phyloP scores from a whole-genome alignment of 2,113 vertebrate species.

The Orthonyx spaldingii region DNA sequence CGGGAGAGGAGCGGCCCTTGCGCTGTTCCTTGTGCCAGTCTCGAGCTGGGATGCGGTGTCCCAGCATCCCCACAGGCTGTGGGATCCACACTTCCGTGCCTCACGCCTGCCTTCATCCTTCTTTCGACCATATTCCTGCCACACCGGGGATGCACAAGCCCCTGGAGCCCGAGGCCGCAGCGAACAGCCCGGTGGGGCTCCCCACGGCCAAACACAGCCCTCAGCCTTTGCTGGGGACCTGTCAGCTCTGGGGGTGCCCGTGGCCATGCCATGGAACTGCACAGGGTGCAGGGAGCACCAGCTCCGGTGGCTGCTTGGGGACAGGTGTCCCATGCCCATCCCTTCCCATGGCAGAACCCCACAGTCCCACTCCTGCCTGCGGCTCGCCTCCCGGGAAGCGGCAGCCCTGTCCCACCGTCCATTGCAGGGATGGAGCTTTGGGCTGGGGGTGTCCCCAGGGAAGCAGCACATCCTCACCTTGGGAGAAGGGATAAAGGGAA shows the following conservation, averaged over 20 bases:
- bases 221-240: background rate
- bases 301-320: background rate
- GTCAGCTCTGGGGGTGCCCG: background rate
- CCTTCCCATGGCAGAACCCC: background rate
- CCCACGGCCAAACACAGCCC: fast-evolving
- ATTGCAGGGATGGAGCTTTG: background rate
- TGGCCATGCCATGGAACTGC: fast-evolving
- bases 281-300: background rate
- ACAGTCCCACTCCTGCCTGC: fast-evolving
- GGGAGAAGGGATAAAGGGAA: background rate
- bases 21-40: fast-evolving
- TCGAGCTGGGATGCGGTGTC: background rate
- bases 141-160: background rate
- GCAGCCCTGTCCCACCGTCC: background rate
- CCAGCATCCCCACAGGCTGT: background rate
- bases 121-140: too few species aligned
- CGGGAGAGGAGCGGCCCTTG: background rate
- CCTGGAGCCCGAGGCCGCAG: fast-evolving
- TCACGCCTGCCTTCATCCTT: background rate
- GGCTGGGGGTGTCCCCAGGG: background rate
- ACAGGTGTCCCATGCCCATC: fast-evolving
- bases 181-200: background rate
- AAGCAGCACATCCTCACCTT: background rate
- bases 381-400: background rate
- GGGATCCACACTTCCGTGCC: fast-evolving